These are phyloP conservation scores for Fukomys damarensis DNA, from an alignment of 2,113 vertebrate species.

Conservation along the genomic window DNA sequence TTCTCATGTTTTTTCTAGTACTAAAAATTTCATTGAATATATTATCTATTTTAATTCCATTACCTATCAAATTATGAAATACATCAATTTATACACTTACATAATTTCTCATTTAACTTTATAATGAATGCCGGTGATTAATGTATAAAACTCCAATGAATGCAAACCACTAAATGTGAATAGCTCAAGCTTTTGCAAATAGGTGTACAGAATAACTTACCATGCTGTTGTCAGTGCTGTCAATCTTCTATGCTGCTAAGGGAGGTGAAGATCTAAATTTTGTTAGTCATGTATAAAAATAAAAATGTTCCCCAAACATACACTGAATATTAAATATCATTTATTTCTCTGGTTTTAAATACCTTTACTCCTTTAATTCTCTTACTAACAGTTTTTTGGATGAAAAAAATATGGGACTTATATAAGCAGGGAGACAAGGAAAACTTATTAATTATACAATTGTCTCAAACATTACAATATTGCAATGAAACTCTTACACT, in stretches of 20 bases:
- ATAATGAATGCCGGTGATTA: constrained; percentile 17
- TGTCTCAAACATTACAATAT: not conserved
- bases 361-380: not conserved
- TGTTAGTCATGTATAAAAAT: constrained; percentile 45
- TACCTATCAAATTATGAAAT: constrained; percentile 24
- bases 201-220: not conserved
- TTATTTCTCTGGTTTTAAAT: not conserved
- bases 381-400: not conserved
- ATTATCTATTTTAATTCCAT: not conserved
- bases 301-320: not conserved
- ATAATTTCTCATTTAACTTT: constrained; percentile 65
- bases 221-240: constrained; percentile 48
- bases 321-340: not conserved
- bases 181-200: constrained; percentile 39
- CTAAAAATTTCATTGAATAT: not conserved
- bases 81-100: not conserved
- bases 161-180: constrained; percentile 54
- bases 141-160: not conserved
- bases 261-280: not conserved
- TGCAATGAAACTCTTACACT: not conserved
- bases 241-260: constrained; percentile 36
- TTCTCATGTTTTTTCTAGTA: not conserved
- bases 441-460: not conserved
- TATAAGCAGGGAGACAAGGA: not conserved
- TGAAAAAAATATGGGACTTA: not conserved